phyloP scores from a whole-genome alignment of 2,797 vertebrate species.

The Anableps anableps region DNA sequence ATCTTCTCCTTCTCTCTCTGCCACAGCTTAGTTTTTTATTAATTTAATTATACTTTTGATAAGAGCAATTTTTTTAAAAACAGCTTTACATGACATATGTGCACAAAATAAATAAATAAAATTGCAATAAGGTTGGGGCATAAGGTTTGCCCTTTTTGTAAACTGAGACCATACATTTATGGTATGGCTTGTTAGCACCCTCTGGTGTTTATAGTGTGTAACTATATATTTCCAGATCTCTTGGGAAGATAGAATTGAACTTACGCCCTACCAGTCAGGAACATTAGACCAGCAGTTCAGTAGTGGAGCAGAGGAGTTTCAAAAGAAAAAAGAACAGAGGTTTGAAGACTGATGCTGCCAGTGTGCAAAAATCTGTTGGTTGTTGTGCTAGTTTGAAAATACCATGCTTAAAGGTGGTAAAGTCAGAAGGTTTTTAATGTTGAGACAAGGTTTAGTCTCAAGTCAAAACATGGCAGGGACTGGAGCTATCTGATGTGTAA shows the following conservation, averaged over 20 bases:
- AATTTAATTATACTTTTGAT: background rate
- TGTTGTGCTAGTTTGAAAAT: background rate
- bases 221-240: constrained; percentile 16
- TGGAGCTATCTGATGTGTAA: too few relatives aligned
- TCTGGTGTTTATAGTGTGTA: constrained; percentile 60
- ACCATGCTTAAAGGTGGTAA: background rate
- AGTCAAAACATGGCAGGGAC: too few relatives aligned
- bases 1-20: too few relatives aligned
- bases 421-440: background rate
- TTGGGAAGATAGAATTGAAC: background rate
- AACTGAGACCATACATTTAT: background rate
- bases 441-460: background rate
- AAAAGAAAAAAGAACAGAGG: background rate
- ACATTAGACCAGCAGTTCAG: background rate
- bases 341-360: background rate
- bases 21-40: background rate
- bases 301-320: background rate
- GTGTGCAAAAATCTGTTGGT: background rate
- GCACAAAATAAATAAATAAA: background rate
- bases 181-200: constrained; percentile 43
- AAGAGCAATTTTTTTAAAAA: background rate
- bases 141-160: background rate
- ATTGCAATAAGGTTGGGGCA: background rate
- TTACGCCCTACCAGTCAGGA: background rate
- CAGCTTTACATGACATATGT: background rate